Evolutionary conservation across 2,888 invertebrate species (phyloP), one percentile per base, ranked within the genome.

Genomic region (Synanthedon andrenaeformis): DNA sequence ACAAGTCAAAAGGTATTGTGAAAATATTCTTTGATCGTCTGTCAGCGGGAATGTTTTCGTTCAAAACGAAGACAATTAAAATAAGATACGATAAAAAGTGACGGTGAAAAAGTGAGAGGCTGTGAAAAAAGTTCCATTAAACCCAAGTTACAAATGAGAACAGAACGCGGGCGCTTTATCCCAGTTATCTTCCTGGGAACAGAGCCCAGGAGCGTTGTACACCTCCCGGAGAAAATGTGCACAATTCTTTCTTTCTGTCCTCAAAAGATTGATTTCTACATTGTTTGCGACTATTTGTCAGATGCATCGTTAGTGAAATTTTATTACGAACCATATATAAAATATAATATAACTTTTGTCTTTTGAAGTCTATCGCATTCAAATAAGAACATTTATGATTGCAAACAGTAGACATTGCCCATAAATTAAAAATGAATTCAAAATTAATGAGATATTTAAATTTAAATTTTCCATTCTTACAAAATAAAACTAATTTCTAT

Each of bases 121-220:
- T 74, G 66, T 62, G 63, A 67, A 82, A 81, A 83, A 83, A 80
- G 72, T 78, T 73, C 76, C 76, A 78, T 82, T 81, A 79, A 77
- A 72, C 64, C 72, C 62, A 65, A 62, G 79, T 79, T 78, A 83
- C 81, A 84, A 85, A 85, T 83, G 85, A 77, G 78, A 66, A 66
- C 67, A 72, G 74, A 70, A 23, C 49, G 49, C 17, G 53, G 53
- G 28, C 62, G 63, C 66, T 69, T 72, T 73, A 72, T 70, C 71
- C 69, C 59, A 60, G 74, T 68, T 76, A 79, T 79, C 78, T 74
- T 65, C 70, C 72, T 75, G 79, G 69, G 74, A 78, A 74, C 69
- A 59, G 56, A 55, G 53, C 64, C 62, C 35, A 35, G 35, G 5
- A 35, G 59, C 59, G 61, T 53, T 57, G 55, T 58, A 45, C 45